phyloP scores from a whole-genome alignment of 2,888 invertebrate genomes.

The Apamea sordens region DNA sequence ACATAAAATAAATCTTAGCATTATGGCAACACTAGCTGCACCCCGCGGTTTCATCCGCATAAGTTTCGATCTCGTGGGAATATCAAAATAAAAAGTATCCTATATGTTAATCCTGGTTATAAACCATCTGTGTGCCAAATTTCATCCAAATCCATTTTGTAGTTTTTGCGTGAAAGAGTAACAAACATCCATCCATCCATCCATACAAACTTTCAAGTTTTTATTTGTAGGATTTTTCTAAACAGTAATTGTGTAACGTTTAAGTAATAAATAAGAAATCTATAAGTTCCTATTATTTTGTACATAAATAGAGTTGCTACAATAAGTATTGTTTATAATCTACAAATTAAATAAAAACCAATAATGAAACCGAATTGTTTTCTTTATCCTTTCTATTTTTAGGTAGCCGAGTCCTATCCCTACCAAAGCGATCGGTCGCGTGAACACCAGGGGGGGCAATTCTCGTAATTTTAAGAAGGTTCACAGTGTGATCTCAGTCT shows the following conservation, averaged over 20 bases:
- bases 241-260: conserved; percentile 10
- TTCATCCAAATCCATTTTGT: too few relatives aligned
- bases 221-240: not conserved
- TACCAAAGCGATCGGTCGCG: not conserved
- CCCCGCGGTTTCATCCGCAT: too few relatives aligned
- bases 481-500: too few relatives aligned
- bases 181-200: too few relatives aligned
- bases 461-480: too few relatives aligned
- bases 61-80: too few relatives aligned
- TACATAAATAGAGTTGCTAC: conserved; percentile 72
- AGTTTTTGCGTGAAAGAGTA: too few relatives aligned
- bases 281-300: conserved; percentile 79
- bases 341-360: conserved; percentile 22
- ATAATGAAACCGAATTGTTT: conserved; percentile 8
- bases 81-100: too few relatives aligned
- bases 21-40: not conserved
- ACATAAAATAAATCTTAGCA: not conserved
- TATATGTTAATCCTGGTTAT: too few relatives aligned
- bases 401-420: not conserved
- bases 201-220: too few relatives aligned
- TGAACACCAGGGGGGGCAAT: too few relatives aligned
- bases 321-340: conserved; percentile 28
- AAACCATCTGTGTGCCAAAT: too few relatives aligned
- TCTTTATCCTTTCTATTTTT: conserved; percentile 3
- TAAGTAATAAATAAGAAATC: conserved; percentile 46